Percentiles rank a stretch among this genome's conserved stretches.
Conservation (phyloP, 2,113 vertebrate species). For the Calonectris borealis region DNA sequence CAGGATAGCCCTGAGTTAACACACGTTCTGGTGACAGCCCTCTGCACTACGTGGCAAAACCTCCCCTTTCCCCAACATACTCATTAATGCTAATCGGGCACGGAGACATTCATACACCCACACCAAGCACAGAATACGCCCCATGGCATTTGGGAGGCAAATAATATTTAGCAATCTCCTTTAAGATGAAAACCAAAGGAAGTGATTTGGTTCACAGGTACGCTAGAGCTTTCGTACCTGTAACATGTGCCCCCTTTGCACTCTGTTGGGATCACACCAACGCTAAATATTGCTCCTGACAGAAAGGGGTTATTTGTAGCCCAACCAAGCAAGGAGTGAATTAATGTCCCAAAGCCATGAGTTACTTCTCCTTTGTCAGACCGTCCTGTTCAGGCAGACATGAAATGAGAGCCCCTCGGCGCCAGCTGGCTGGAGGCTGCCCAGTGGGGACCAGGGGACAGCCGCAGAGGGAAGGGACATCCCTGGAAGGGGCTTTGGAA, state of each 20-base stretch:
- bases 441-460: rapidly evolving
- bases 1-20: neutral
- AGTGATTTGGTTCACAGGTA: neutral
- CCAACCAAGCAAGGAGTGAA: neutral
- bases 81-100: neutral
- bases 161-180: neutral
- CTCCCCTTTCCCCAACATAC: neutral
- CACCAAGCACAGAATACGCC: neutral
- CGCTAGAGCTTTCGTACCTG: neutral
- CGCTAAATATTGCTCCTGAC: neutral
- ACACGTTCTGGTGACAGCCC: neutral
- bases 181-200: neutral
- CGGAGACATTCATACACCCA: rapidly evolving
- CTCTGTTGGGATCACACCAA: rapidly evolving
- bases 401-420: neutral
- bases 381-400: neutral
- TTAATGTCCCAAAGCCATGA: neutral
- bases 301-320: neutral
- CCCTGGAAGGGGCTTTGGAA: neutral
- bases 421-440: neutral
- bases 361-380: neutral
- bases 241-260: neutral
- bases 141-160: neutral
- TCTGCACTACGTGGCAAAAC: neutral
- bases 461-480: neutral